Conservation (phyloP, 2,888 invertebrate genomes). For the Oligia strigilis region DNA sequence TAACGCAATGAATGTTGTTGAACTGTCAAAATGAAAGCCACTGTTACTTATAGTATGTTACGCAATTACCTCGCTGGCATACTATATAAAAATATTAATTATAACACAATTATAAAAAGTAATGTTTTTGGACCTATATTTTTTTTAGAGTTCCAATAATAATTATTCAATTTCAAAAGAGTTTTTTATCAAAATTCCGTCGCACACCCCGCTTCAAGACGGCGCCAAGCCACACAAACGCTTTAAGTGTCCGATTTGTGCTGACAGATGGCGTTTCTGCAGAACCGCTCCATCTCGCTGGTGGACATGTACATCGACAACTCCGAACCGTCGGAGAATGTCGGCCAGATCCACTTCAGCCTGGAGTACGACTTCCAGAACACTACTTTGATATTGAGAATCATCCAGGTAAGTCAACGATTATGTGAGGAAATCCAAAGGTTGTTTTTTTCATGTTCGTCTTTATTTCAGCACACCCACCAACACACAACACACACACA, state of each 20-base stretch:
- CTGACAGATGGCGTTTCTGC: conserved; percentile 93
- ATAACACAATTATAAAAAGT: neutral
- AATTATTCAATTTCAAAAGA: neutral
- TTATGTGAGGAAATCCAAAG: no score
- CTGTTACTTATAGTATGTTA: no score
- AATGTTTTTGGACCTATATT: neutral
- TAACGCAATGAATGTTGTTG: no score
- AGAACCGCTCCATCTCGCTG: conserved; percentile 97
- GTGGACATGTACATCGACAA: conserved; percentile 99
- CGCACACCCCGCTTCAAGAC: conserved; percentile 33
- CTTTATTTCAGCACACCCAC: neutral
- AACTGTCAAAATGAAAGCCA: no score
- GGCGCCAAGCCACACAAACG: conserved; percentile 56
- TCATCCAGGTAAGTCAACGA: conserved; percentile 93
- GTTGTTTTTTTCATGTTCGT: no score
- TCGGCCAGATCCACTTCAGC: conserved; percentile 98
- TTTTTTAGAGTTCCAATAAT: neutral
- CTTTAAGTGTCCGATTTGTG: conserved; percentile 81
- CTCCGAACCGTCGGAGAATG: conserved; percentile 97
- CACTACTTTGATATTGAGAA: conserved; percentile 96
- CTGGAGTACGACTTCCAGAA: conserved; percentile 98
- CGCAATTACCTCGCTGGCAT: no score
- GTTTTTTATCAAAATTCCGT: conserved; percentile 47
- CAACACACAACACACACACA: no score
- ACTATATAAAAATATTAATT: no score